Evolutionary conservation across 2,113 vertebrate species (phyloP).

Genomic region (Scytalopus superciliaris): DNA sequence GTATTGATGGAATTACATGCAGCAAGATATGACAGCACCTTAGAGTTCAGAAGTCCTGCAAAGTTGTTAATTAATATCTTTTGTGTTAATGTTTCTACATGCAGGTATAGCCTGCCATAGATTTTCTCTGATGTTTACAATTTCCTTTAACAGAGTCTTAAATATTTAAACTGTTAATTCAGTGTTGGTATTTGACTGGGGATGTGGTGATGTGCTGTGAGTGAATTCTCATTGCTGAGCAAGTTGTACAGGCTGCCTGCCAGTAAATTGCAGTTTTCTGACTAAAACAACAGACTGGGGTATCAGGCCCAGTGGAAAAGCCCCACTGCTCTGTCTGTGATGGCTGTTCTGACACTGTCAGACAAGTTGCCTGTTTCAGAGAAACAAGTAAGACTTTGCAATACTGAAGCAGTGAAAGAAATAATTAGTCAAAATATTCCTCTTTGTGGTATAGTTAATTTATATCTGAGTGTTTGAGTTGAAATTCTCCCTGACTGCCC

Average conservation of each 20-base stretch:
- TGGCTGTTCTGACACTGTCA: not conserved
- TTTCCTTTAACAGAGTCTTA: not conserved
- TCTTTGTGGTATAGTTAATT: not conserved
- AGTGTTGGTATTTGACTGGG: not conserved
- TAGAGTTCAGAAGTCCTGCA: not conserved
- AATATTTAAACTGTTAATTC: not conserved
- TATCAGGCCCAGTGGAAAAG: not conserved
- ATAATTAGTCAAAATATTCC: not conserved
- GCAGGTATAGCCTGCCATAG: not conserved
- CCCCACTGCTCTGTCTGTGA: not conserved
- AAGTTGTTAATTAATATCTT: not conserved
- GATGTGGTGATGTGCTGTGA: not conserved
- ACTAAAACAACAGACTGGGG: not conserved
- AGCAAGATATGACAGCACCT: not conserved
- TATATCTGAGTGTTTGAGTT: not conserved
- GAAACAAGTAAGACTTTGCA: not conserved
- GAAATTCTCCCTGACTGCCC: not conserved
- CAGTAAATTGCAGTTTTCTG: not conserved
- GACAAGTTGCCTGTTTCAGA: not conserved
- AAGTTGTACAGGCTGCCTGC: not conserved
- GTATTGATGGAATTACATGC: not conserved
- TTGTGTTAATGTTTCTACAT: not conserved
- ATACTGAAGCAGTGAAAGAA: not conserved
- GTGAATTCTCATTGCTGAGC: not conserved
- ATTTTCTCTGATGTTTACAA: not conserved